These are phyloP conservation scores for Columba guinea DNA, from an alignment of 2,797 vertebrate genomes.

Conservation along the genomic window DNA sequence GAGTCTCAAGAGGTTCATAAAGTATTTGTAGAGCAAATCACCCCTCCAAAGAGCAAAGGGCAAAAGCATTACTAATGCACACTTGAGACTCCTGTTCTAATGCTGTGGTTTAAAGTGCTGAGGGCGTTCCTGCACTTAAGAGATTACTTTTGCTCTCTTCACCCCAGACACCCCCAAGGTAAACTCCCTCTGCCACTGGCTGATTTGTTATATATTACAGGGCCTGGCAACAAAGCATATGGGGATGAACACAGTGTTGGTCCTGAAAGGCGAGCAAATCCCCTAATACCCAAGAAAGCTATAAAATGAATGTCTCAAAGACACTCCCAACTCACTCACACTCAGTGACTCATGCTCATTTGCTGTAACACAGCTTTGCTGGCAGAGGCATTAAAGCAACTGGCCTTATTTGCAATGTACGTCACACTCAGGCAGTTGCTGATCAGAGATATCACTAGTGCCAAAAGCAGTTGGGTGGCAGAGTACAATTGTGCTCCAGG, in stretches of 20 bases:
- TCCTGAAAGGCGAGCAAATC: neutral
- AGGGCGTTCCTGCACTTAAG: slow-evolving; percentile 27
- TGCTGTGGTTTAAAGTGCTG: slow-evolving; percentile 15
- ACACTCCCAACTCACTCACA: neutral
- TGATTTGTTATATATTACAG: neutral
- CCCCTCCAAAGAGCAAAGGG: slow-evolving; percentile 38
- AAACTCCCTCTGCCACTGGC: neutral
- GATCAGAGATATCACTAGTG: neutral
- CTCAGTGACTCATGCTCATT: slow-evolving; percentile 11
- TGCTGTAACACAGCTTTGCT: neutral
- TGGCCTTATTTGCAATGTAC: neutral
- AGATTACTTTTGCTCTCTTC: slow-evolving; percentile 60
- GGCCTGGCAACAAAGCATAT: neutral
- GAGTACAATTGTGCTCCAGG: neutral
- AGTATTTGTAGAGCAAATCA: neutral
- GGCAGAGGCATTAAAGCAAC: neutral
- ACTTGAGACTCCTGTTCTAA: neutral
- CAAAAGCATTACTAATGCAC: slow-evolving; percentile 35
- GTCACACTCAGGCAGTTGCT: neutral
- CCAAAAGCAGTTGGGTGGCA: neutral
- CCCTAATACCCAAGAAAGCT: neutral
- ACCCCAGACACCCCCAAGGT: neutral
- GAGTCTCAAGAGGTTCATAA: slow-evolving; percentile 21
- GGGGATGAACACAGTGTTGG: neutral
- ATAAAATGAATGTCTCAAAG: neutral